Evolutionary conservation across 2,888 invertebrate species (phyloP).

Genomic region (Labia minor): DNA sequence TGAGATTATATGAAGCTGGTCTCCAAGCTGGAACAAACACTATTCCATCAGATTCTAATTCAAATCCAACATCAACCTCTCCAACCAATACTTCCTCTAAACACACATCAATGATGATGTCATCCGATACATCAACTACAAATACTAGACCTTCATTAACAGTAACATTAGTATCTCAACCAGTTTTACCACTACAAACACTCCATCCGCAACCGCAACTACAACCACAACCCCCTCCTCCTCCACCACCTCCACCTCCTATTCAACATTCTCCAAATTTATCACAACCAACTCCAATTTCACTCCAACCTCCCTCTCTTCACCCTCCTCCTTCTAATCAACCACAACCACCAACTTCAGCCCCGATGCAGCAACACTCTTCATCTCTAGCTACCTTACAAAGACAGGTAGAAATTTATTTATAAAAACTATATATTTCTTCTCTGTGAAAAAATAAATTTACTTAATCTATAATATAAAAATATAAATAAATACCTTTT

Average conservation of each 20-base stretch:
- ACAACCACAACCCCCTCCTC: not conserved
- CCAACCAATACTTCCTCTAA: not conserved
- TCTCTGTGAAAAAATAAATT: not conserved
- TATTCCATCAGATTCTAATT: not conserved
- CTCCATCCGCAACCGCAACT: not conserved
- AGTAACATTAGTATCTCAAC: not conserved
- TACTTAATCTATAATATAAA: no score
- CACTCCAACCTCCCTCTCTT: not conserved
- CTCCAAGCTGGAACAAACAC: conserved; percentile 24
- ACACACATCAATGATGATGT: no score
- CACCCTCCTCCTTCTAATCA: not conserved
- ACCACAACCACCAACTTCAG: not conserved
- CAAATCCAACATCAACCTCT: not conserved
- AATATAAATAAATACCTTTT: no score
- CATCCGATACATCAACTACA: no score
- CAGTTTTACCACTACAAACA: not conserved
- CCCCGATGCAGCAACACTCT: not conserved
- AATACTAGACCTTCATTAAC: not conserved
- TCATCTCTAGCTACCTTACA: not conserved
- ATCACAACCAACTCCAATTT: not conserved
- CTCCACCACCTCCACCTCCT: not conserved
- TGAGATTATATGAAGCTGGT: conserved; percentile 28
- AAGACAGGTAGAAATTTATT: not conserved
- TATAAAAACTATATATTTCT: not conserved
- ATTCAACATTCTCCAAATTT: not conserved